Evolutionary conservation across 2,888 invertebrate species (phyloP).

Genomic region (Pseudococcus viburni): DNA sequence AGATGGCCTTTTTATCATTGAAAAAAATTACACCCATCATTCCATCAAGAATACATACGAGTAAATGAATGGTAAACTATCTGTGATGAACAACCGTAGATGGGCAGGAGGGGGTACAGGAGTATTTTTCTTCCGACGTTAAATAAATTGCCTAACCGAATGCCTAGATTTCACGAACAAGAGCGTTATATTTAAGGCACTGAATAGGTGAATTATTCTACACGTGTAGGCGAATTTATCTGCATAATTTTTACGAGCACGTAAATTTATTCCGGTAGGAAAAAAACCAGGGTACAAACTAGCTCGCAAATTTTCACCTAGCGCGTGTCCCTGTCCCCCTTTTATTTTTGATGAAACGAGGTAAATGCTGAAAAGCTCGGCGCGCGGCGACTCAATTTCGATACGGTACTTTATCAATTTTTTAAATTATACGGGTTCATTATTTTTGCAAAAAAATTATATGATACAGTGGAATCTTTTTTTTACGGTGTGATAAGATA

Average conservation of each 20-base stretch:
- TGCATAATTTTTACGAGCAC: neutral
- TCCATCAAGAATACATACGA: too few species aligned
- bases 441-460: slow-evolving; percentile 23
- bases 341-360: neutral
- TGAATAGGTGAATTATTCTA: neutral
- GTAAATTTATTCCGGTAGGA: neutral
- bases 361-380: neutral
- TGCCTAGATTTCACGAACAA: neutral
- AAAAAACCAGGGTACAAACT: neutral
- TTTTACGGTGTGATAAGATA: slow-evolving; percentile 63
- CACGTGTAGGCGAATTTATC: neutral
- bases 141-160: slow-evolving; percentile 18
- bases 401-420: slow-evolving; percentile 39
- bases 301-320: neutral
- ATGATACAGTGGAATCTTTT: slow-evolving; percentile 52
- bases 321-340: neutral
- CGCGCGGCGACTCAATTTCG: neutral
- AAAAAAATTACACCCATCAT: too few species aligned
- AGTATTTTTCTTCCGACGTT: neutral
- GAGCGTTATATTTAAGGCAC: neutral
- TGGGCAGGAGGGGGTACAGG: neutral
- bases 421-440: slow-evolving; percentile 35
- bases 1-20: too few species aligned
- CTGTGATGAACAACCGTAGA: too few species aligned
- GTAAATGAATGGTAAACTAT: too few species aligned